These are phyloP conservation scores for Labeo calbasu DNA, from an alignment of 2,797 vertebrate genomes.

Conservation along the genomic window DNA sequence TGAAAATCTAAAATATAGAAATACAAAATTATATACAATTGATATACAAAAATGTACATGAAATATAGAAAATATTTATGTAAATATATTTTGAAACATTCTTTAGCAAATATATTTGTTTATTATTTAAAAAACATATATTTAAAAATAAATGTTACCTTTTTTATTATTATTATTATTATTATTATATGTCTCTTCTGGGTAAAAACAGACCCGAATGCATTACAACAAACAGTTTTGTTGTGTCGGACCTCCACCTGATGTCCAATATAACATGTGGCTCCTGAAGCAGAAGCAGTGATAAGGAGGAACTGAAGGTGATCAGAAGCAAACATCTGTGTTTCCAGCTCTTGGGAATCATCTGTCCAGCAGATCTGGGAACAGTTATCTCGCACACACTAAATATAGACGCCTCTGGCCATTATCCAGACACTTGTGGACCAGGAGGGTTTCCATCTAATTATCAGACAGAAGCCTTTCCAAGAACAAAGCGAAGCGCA, in stretches of 20 bases:
- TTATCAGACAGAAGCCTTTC: conserved; percentile 29
- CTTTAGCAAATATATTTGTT: too few relatives aligned
- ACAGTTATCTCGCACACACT: conserved; percentile 14
- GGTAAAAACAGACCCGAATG: too few relatives aligned
- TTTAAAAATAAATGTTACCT: too few relatives aligned
- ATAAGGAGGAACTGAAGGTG: not conserved
- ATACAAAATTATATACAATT: too few relatives aligned
- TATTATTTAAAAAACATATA: too few relatives aligned
- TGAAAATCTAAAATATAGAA: too few relatives aligned
- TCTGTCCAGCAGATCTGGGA: conserved; percentile 28
- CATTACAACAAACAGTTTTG: too few relatives aligned
- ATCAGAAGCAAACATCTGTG: conserved; percentile 20
- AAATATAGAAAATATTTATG: too few relatives aligned
- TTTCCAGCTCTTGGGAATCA: conserved; percentile 21
- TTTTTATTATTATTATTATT: too few relatives aligned
- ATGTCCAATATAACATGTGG: not conserved
- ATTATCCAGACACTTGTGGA: conserved; percentile 34
- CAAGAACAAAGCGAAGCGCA: conserved; percentile 11
- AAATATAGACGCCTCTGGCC: conserved; percentile 34
- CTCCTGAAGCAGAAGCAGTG: not conserved
- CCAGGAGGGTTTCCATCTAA: conserved; percentile 20
- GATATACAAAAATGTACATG: too few relatives aligned
- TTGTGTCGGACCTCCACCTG: not conserved
- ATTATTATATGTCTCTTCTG: too few relatives aligned
- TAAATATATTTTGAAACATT: too few relatives aligned